Conservation (phyloP, 2,797 vertebrate species). For the Carduelis carduelis region DNA sequence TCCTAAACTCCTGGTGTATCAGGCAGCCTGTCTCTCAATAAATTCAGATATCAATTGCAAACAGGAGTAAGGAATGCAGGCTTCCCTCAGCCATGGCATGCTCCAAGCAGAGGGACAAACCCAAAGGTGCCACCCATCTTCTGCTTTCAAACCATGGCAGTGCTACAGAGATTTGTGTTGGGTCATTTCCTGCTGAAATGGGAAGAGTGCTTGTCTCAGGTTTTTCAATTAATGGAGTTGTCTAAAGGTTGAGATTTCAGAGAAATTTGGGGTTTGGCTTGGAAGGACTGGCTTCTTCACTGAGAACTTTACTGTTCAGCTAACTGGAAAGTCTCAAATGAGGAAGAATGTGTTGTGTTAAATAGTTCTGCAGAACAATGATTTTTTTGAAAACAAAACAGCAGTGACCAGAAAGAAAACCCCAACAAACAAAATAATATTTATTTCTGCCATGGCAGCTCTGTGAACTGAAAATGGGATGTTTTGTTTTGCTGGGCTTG, state of each 20-base stretch:
- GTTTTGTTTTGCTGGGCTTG: conserved; percentile 46
- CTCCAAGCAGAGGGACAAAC: neutral
- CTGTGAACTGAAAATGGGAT: conserved; percentile 24
- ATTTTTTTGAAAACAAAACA: neutral
- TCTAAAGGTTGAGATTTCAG: neutral
- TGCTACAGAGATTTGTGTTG: neutral
- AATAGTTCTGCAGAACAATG: conserved; percentile 23
- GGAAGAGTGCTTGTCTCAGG: neutral
- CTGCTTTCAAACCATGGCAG: neutral
- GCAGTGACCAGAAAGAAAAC: neutral
- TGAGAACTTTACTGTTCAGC: neutral
- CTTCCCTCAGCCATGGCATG: neutral
- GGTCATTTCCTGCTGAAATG: neutral
- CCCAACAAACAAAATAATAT: conserved; percentile 46
- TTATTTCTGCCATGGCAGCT: conserved; percentile 27
- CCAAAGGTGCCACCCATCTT: neutral
- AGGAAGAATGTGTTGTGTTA: neutral
- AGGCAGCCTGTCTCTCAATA: neutral
- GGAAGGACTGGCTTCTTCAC: neutral
- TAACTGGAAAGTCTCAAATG: neutral
- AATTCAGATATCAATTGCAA: neutral
- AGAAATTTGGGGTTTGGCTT: neutral
- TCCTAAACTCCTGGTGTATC: neutral
- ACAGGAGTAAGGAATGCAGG: neutral
- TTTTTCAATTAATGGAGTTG: neutral